These are phyloP conservation scores for Sebastes cheni DNA, from an alignment of 2,797 vertebrate genomes.

Conservation along the genomic window DNA sequence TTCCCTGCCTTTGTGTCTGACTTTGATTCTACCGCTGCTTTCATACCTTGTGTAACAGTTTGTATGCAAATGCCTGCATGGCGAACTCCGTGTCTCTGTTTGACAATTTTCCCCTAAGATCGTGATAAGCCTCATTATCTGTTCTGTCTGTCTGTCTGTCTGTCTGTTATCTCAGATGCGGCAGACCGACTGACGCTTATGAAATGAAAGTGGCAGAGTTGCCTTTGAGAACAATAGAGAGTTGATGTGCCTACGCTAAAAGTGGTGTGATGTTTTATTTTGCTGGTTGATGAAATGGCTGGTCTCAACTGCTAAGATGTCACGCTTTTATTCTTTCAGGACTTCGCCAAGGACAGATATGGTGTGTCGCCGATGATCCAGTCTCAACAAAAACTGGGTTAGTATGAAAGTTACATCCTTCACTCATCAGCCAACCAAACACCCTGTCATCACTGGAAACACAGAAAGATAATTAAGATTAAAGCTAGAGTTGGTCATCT, in stretches of 20 bases:
- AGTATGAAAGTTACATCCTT: conserved; percentile 59
- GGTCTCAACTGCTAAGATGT: background rate
- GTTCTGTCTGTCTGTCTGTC: background rate
- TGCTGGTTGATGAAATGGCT: background rate
- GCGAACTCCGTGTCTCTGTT: background rate
- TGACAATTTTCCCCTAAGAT: conserved; percentile 9
- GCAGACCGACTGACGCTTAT: conserved; percentile 50
- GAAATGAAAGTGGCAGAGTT: conserved; percentile 9
- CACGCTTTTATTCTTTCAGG: conserved; percentile 76
- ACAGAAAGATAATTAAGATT: background rate
- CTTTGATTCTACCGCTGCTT: conserved; percentile 14
- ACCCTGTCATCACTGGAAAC: background rate
- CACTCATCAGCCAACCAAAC: background rate
- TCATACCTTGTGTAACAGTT: conserved; percentile 38
- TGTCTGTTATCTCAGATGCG: conserved; percentile 44
- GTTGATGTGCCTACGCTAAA: background rate
- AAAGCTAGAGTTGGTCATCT: no score
- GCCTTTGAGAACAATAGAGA: background rate
- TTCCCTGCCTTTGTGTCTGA: background rate
- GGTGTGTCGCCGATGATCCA: conserved; percentile 92
- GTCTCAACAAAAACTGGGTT: conserved; percentile 96
- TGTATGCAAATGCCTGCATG: conserved; percentile 46
- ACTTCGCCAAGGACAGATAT: conserved; percentile 96
- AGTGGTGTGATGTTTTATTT: conserved; percentile 8
- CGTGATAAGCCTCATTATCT: conserved; percentile 47